phyloP scores from a whole-genome alignment of 2,888 invertebrate genomes.

The Eupsilia transversa region DNA sequence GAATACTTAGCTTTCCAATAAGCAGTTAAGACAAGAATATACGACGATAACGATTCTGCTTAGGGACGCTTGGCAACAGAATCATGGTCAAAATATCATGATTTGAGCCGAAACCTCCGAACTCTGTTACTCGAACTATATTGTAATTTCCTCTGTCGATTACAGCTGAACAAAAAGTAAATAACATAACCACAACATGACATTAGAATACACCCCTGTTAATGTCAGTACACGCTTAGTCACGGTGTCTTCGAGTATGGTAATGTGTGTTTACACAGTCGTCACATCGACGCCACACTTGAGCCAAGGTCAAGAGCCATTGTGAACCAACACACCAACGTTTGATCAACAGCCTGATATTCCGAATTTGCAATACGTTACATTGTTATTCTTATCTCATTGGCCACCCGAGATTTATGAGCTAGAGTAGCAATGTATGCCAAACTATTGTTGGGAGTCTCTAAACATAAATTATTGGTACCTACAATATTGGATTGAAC shows the following conservation, averaged over 20 bases:
- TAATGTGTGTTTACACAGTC: slow-evolving; percentile 83
- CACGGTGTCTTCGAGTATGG: slow-evolving; percentile 78
- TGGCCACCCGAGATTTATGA: slow-evolving; percentile 60
- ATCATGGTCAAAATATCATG: neutral
- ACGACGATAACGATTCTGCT: neutral
- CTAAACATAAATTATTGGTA: slow-evolving; percentile 38
- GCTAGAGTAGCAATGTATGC: slow-evolving; percentile 66
- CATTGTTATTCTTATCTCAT: slow-evolving; percentile 68
- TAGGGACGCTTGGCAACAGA: neutral
- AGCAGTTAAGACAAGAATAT: neutral
- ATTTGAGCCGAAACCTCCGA: neutral
- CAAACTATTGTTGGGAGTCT: slow-evolving; percentile 26
- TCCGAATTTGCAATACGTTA: slow-evolving; percentile 65
- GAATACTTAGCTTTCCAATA: neutral
- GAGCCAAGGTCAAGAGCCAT: slow-evolving; percentile 77
- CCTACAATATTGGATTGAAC: slow-evolving; percentile 38
- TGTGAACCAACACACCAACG: slow-evolving; percentile 70
- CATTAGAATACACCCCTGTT: slow-evolving; percentile 63
- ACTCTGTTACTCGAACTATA: neutral
- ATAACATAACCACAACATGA: slow-evolving; percentile 24
- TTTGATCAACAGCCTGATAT: slow-evolving; percentile 69
- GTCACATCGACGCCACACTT: slow-evolving; percentile 75
- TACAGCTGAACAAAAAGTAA: slow-evolving; percentile 18
- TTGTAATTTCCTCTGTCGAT: neutral
- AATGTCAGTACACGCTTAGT: slow-evolving; percentile 73